Evolutionary conservation across 2,797 vertebrate species (phyloP), one percentile per base, ranked within the genome.

Genomic region (Coregonus ussuriensis): DNA sequence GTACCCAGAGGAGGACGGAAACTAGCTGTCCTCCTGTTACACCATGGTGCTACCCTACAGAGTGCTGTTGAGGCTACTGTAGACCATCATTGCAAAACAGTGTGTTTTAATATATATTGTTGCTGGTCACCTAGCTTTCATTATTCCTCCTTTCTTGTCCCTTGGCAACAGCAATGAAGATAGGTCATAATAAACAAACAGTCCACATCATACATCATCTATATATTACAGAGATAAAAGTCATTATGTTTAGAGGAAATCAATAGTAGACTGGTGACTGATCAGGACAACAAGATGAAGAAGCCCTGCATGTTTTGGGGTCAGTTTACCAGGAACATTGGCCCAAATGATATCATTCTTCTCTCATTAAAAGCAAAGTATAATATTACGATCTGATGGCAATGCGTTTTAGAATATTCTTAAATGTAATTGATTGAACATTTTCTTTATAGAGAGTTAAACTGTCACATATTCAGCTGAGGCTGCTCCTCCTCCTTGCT

Each of bases 181-280:
- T 47, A 3, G 41, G 41, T 47, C 59, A 63, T 25, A 63, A 86
- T 83, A 87, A 87, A 88, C 91, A 47, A 47, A 90, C 90, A 91
- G 90, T 89, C 91, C 75, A 86, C 86, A 89, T 90, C 89, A 89
- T 89, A 91, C 89, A 88, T 82, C 85, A 77, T 88, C 85, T 91
- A 85, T 92, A 92, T 91, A 92, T 92, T 91, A 91, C 87, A 83
- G 77, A 89, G 89, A 92, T 91, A 92, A 92, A 92, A 91, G 89
- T 91, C 89, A 92, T 92, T 92, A 92, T 84, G 88, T 88, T 89
- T 89, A 87, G 87, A 82, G 87, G 91, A 91, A 91, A 92, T 92
- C 89, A 84, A 92, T 92, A 91, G 85, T 85, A 81, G 81, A 80
- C 89, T 82, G 89, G 91, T 89, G 66, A 35, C 66, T 15, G 31